Conservation (phyloP, 2,888 invertebrate genomes). For the Tenodera sinensis region DNA sequence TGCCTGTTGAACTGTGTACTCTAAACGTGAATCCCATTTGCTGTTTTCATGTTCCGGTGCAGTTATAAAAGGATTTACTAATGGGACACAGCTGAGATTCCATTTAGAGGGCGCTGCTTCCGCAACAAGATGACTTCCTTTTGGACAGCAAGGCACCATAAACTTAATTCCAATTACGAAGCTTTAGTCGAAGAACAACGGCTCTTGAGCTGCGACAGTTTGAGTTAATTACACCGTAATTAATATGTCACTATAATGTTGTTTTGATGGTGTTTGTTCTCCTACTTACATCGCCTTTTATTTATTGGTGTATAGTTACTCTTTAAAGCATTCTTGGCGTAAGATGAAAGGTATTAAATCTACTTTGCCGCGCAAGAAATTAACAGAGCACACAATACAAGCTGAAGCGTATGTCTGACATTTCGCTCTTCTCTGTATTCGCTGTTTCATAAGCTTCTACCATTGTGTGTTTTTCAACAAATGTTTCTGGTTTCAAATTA, state of each 20-base stretch:
- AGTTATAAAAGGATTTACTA: background rate
- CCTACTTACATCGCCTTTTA: background rate
- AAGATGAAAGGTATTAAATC: background rate
- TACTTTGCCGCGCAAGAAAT: no score
- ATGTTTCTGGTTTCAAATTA: no score
- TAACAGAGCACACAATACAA: no score
- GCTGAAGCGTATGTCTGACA: no score
- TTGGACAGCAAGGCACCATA: background rate
- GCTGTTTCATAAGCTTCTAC: no score
- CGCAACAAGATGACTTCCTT: background rate
- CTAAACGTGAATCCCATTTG: background rate
- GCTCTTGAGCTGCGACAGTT: background rate
- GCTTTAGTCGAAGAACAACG: background rate
- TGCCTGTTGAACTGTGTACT: background rate
- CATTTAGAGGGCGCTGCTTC: background rate
- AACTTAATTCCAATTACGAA: background rate
- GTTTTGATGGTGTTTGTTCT: background rate
- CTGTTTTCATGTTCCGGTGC: background rate
- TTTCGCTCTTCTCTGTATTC: no score
- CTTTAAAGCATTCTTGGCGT: background rate
- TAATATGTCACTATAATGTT: background rate
- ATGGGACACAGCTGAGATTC: background rate
- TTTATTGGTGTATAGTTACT: background rate
- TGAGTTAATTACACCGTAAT: background rate
- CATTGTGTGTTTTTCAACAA: no score